A percentile compares a stretch with the other conserved stretches of the same genome.
phyloP scores from a whole-genome alignment of 2,797 vertebrate species.

The Paedocypris micromegethes region DNA sequence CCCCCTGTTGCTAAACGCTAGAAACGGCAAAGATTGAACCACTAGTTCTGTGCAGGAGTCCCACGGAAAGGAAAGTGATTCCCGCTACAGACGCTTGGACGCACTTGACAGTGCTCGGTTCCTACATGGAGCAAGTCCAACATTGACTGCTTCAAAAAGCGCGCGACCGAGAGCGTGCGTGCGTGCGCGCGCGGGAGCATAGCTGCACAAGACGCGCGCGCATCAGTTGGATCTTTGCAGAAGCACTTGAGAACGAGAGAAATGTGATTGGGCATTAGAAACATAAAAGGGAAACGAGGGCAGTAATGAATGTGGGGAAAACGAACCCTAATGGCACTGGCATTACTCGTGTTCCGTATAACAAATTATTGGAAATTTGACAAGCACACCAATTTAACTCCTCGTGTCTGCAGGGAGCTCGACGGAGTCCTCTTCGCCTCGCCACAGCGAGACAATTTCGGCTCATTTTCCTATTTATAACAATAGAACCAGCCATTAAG shows the following conservation, averaged over 20 bases:
- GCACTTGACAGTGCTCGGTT: too few species aligned
- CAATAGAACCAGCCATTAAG: conserved; percentile 99
- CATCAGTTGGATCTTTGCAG: conserved; percentile 81
- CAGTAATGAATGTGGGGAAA: conserved; percentile 99
- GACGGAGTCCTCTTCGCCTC: conserved; percentile 93
- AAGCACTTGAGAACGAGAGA: conserved; percentile 92
- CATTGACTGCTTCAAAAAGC: too few species aligned
- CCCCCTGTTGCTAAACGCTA: too few species aligned
- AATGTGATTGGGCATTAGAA: conserved; percentile 91
- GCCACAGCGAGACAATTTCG: conserved; percentile 99
- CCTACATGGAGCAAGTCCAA: too few species aligned
- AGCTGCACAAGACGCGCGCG: conserved; percentile 55
- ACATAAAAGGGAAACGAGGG: conserved; percentile 98
- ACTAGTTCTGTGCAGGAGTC: too few species aligned
- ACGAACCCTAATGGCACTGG: conserved; percentile 99
- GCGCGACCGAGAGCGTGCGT: too few species aligned
- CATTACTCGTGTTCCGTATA: conserved; percentile 99
- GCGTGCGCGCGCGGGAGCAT: conserved; percentile 63
- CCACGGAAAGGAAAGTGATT: too few species aligned
- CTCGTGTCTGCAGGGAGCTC: conserved; percentile 89
- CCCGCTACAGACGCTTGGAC: too few species aligned
- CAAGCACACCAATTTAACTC: conserved; percentile 99
- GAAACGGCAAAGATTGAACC: too few species aligned
- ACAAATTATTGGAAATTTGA: conserved; percentile 99
- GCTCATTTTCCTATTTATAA: conserved; percentile 89